phyloP scores from a whole-genome alignment of 1,140 invertebrate genomes.

The Ceratitis capitata region DNA sequence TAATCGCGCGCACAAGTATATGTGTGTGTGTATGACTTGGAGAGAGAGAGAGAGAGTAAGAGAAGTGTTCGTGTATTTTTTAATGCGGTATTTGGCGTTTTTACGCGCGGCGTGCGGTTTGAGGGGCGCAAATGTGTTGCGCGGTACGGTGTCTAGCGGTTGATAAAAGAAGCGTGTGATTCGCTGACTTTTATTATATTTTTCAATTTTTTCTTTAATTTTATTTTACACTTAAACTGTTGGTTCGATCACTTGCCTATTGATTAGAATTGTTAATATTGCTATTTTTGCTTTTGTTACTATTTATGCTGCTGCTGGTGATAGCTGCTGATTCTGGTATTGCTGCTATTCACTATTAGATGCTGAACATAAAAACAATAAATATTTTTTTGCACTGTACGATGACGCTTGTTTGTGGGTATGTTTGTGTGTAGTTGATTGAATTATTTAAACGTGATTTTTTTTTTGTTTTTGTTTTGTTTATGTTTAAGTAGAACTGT shows the following conservation, averaged over 20 bases:
- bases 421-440: background rate
- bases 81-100: constrained; percentile 12
- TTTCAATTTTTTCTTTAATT: background rate
- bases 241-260: background rate
- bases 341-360: background rate
- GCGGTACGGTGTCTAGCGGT: background rate
- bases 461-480: background rate
- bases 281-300: background rate
- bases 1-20: background rate
- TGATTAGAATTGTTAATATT: background rate
- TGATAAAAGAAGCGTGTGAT: constrained; percentile 5
- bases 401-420: background rate
- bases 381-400: background rate
- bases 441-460: background rate
- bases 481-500: background rate
- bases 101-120: background rate
- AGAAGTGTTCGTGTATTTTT: background rate
- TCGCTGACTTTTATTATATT: background rate
- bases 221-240: background rate
- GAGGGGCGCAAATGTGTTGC: background rate
- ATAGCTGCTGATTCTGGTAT: no score
- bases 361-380: no score
- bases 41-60: no score
- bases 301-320: background rate
- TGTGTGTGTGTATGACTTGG: background rate